These are phyloP conservation scores for Marmota monax DNA, from an alignment of 2,113 vertebrate genomes.

Conservation along the genomic window DNA sequence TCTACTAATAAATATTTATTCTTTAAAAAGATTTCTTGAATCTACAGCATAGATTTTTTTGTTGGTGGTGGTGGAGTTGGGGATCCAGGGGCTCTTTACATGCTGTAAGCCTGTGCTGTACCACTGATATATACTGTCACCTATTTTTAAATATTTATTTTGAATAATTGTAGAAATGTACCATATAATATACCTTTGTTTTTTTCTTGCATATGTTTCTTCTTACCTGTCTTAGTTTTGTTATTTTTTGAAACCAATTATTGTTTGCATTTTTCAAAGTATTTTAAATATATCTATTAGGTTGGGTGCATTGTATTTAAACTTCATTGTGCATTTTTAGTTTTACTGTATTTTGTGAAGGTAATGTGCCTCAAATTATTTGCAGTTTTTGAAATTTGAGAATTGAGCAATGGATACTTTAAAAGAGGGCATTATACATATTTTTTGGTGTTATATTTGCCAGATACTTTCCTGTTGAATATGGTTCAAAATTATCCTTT, in stretches of 20 bases:
- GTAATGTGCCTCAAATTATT: background rate
- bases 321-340: constrained; percentile 1
- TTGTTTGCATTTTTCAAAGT: background rate
- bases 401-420: background rate
- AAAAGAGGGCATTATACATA: constrained; percentile 7
- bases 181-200: background rate
- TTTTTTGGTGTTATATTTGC: background rate
- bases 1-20: too few relatives aligned
- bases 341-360: constrained; percentile 18
- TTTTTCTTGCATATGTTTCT: background rate
- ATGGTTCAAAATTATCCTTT: background rate
- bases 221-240: background rate
- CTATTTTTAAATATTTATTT: constrained; percentile 20
- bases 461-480: background rate
- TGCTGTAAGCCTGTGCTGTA: background rate
- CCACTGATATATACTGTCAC: background rate
- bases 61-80: background rate
- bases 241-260: constrained; percentile 20
- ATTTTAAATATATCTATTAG: constrained; percentile 21
- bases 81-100: background rate
- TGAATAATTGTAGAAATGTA: background rate
- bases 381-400: constrained; percentile 25
- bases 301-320: constrained; percentile 6
- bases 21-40: too few relatives aligned
- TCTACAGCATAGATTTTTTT: too few relatives aligned